Percentiles rank a stretch among this genome's conserved stretches.
These are phyloP conservation scores for Microtus richardsoni DNA, from an alignment of 2,113 vertebrate species.

Conservation along the genomic window DNA sequence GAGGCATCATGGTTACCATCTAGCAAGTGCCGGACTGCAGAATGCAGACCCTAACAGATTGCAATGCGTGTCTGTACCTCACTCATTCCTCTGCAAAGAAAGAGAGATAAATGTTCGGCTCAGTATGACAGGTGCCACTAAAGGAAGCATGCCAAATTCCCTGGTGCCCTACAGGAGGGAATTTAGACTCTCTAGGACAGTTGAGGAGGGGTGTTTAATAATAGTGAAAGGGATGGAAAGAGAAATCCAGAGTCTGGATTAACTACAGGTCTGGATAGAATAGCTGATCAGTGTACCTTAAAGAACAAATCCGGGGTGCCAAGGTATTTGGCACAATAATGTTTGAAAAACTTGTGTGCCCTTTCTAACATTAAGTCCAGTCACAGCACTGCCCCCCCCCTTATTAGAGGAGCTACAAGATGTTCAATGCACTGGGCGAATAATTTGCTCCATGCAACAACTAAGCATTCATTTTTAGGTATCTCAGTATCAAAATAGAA, in stretches of 20 bases:
- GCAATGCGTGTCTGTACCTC: background rate
- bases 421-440: background rate
- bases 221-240: background rate
- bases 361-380: background rate
- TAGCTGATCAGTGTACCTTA: background rate
- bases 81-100: background rate
- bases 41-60: background rate
- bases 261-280: background rate
- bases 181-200: background rate
- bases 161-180: background rate
- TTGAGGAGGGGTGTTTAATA: background rate
- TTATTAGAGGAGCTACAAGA: background rate
- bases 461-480: background rate
- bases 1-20: background rate
- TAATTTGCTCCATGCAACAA: background rate
- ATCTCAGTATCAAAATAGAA: conserved; percentile 53
- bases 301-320: no score
- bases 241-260: background rate
- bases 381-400: background rate
- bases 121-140: background rate
- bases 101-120: background rate
- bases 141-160: background rate
- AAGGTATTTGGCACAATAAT: background rate
- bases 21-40: background rate
- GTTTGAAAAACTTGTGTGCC: background rate